Evolutionary conservation across 2,797 vertebrate species (phyloP).

Genomic region (Tenualosa thibaudeaui): DNA sequence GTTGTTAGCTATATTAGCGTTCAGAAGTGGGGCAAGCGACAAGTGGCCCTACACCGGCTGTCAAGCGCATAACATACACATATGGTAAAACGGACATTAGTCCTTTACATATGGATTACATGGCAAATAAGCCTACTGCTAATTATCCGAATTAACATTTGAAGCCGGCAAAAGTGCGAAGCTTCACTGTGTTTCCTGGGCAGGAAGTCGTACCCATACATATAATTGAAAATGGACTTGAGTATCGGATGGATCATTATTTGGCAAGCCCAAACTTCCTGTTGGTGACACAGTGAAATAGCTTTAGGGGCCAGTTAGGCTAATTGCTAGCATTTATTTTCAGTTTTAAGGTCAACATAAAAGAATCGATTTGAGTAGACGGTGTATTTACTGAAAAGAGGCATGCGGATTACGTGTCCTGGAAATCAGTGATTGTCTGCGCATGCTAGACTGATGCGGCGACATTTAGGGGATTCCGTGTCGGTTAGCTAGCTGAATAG

Average conservation of each 20-base stretch:
- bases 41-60: neutral
- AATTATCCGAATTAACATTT: neutral
- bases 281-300: constrained; percentile 45
- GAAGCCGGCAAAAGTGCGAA: constrained; percentile 7
- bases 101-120: neutral
- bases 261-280: constrained; percentile 35
- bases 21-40: neutral
- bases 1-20: neutral
- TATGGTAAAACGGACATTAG: neutral
- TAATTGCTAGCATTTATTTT: neutral
- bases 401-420: neutral
- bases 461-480: neutral
- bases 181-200: neutral
- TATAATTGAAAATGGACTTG: neutral
- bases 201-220: neutral
- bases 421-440: neutral
- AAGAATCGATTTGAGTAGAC: neutral
- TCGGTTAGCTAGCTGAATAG: neutral
- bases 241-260: constrained; percentile 35
- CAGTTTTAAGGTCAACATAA: too few species aligned
- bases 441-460: neutral
- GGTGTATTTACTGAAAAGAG: neutral
- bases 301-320: constrained; percentile 30
- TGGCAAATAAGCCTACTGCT: neutral
- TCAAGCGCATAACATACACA: neutral